Base-by-base conservation (phyloP, 23 tunicate species). In the Styela clava region DNA sequence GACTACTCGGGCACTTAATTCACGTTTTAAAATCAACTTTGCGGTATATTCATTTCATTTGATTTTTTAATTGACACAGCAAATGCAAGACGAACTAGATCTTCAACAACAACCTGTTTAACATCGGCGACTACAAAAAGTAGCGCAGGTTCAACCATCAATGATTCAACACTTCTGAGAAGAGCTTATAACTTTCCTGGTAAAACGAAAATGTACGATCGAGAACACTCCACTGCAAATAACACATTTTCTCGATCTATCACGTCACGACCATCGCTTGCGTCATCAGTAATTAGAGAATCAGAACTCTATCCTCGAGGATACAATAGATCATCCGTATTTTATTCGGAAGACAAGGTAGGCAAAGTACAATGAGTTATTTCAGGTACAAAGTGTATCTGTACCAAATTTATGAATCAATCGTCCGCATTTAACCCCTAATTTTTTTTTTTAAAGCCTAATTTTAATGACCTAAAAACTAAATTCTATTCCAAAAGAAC, bases 231-330 rank as follows among this genome's bases (percentile, higher is more conserved):
- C 9, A 5, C 7, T 44, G 56, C 9, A 44, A 44, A 30, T 16
- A 71, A 5, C 23, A 71, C 77, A 5, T 30, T 71, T 71, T 30
- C 77, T 21, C 34, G 34, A 3, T 26, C 77, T 3, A 26, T 71
- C 35, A 22, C 37, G 5, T 71, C 35, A 34, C 35, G 77, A 3
- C 77, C 77, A 32, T 30, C 77, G 9, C 71, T 65, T 26, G 31
- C 71, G 71, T 65, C 71, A 28, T 65, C 71, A 28, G 31, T 28
- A 5, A 65, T 65, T 16, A 65, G 16, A 28, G 71, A 65, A 65
- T 5, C 71, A 28, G 71, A 9, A 7, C 7, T 5, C 16, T 65
- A 65, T 65, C 16, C 30, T 3, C 71, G 7, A 65, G 30, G 16
- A 26, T 26, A 28, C 5, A 35, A 71, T 27, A 7, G 16, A 71